Conservation (phyloP, 2,113 vertebrate genomes). For the Neofelis nebulosa region DNA sequence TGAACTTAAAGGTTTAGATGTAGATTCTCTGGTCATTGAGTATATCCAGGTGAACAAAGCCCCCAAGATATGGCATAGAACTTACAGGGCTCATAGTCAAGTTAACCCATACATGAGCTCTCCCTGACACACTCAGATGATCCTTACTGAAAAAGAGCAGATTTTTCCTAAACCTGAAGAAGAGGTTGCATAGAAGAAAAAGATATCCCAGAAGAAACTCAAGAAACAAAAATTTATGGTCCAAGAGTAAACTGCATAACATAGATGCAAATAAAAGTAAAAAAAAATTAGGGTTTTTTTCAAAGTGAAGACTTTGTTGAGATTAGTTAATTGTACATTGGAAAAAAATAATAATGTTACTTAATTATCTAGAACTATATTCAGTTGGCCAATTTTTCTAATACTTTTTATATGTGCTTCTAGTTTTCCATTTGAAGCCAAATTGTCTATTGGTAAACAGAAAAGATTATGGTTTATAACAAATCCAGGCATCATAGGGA, state of each 20-base stretch:
- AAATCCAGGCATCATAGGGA: not conserved
- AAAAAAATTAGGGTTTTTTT: not conserved
- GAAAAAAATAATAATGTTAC: not conserved
- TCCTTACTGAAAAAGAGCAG: not conserved
- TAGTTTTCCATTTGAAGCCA: constrained; percentile 20
- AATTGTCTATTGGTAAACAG: not conserved
- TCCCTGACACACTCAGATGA: not conserved
- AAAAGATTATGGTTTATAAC: constrained; percentile 1
- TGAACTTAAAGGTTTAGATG: not conserved
- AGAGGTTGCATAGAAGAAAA: not conserved
- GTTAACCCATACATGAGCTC: not conserved
- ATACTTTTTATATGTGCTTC: not conserved
- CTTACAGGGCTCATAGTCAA: not conserved
- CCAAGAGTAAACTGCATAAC: not conserved
- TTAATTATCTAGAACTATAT: constrained; percentile 28
- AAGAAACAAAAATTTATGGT: not conserved
- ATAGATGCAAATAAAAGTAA: not conserved
- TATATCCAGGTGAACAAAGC: not conserved
- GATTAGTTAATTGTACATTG: not conserved
- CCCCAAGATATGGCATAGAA: not conserved
- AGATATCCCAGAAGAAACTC: not conserved
- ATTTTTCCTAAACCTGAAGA: not conserved
- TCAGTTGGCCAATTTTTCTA: not conserved
- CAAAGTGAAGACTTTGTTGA: constrained; percentile 1
- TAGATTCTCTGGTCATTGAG: not conserved